phyloP scores from a whole-genome alignment of 37 sponge, comb jelly and placozoan genomes.

The Trichoplax adhaerens region DNA sequence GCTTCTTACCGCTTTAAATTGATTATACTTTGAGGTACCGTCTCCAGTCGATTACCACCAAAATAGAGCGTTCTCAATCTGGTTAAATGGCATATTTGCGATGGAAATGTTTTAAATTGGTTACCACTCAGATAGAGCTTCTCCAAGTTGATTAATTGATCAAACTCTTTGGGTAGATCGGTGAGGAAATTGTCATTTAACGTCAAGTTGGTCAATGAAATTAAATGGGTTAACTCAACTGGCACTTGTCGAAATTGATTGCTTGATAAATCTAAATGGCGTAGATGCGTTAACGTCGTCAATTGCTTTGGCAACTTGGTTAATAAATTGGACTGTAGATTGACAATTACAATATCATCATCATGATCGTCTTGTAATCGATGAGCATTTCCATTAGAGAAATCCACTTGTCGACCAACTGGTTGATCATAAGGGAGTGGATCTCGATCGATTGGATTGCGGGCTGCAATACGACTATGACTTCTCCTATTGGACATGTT shows the following conservation, averaged over 20 bases:
- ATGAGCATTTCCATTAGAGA: too few species aligned
- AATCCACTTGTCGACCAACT: too few species aligned
- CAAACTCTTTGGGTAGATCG: constrained; percentile 33
- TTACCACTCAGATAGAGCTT: constrained; percentile 54
- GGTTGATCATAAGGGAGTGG: too few species aligned
- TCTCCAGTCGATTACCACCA: constrained; percentile 27
- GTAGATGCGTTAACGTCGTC: not conserved
- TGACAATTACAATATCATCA: too few species aligned
- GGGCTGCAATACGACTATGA: too few species aligned
- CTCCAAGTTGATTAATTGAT: constrained; percentile 7
- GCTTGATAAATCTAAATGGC: constrained; percentile 20
- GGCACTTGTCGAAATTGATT: constrained; percentile 23
- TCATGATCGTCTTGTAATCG: too few species aligned
- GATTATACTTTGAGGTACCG: constrained; percentile 23
- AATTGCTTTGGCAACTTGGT: not conserved
- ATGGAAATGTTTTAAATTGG: constrained; percentile 40
- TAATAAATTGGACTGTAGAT: too few species aligned
- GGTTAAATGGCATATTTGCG: constrained; percentile 13
- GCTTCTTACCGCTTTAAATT: constrained; percentile 30
- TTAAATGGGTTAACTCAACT: constrained; percentile 10
- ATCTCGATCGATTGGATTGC: too few species aligned
- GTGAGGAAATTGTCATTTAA: constrained; percentile 9
- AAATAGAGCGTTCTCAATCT: constrained; percentile 22
- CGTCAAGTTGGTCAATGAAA: constrained; percentile 14
- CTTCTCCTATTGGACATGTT: too few species aligned